A percentile compares a stretch with the other conserved stretches of the same genome.
Conservation (phyloP, 2,113 vertebrate species). For the Zapornia atra region DNA sequence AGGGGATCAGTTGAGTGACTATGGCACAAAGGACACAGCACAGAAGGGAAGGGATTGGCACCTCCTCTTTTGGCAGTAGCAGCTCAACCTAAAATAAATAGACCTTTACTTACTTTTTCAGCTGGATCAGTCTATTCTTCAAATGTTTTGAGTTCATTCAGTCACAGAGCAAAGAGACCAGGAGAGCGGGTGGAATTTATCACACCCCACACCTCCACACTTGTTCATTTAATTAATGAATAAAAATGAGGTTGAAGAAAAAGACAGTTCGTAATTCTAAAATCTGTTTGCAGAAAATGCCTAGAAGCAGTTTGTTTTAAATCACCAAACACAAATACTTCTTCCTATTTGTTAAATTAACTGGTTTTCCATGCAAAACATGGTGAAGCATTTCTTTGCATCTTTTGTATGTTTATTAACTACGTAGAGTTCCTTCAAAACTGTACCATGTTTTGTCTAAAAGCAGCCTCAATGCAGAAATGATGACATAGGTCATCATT, state of each 20-base stretch:
- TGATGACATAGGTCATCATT: not conserved
- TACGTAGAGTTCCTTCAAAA: not conserved
- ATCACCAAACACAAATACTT: not conserved
- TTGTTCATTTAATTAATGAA: not conserved
- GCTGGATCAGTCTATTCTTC: not conserved
- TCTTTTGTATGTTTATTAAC: not conserved
- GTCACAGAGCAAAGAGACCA: not conserved
- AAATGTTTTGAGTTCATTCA: not conserved
- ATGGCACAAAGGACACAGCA: accelerated
- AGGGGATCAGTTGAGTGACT: not conserved
- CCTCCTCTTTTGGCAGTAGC: not conserved
- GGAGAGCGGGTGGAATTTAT: not conserved
- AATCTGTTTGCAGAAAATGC: not conserved
- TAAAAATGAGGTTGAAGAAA: not conserved
- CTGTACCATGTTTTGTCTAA: not conserved
- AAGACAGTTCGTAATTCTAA: not conserved
- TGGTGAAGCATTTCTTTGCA: not conserved
- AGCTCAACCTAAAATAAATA: not conserved
- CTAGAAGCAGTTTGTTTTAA: not conserved
- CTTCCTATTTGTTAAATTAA: not conserved
- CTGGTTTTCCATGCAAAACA: not conserved
- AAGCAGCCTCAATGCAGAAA: not conserved
- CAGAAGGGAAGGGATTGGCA: not conserved
- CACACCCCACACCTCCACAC: accelerated
- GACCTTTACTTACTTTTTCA: not conserved